These are phyloP conservation scores for Epinotia nisella DNA, from an alignment of 2,888 invertebrate species.

Conservation along the genomic window DNA sequence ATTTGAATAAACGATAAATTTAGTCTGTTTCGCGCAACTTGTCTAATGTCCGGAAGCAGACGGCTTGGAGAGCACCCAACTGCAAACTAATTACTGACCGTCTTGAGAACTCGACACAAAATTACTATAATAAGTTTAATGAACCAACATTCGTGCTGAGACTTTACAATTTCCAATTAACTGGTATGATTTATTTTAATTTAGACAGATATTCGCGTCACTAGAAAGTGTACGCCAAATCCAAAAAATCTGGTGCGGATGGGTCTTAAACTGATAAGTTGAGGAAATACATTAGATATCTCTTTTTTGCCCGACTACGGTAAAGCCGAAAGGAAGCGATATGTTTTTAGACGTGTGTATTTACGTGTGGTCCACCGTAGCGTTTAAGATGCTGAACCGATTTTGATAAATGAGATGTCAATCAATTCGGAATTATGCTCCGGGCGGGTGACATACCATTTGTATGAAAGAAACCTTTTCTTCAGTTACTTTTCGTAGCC, in stretches of 20 bases:
- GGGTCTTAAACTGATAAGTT: neutral
- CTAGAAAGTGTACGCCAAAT: neutral
- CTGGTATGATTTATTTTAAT: neutral
- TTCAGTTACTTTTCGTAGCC: no score
- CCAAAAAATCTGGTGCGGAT: neutral
- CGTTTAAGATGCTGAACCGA: no score
- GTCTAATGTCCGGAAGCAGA: slow-evolving; percentile 12
- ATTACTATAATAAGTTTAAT: slow-evolving; percentile 2
- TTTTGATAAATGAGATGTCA: no score
- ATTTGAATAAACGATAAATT: slow-evolving; percentile 19
- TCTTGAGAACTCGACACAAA: slow-evolving; percentile 8
- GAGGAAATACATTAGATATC: neutral
- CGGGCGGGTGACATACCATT: no score
- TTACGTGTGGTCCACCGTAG: no score
- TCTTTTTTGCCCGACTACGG: neutral
- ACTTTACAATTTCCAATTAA: neutral
- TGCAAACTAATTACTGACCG: slow-evolving; percentile 53
- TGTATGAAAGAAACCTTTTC: no score
- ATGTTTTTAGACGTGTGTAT: no score
- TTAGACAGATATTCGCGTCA: neutral
- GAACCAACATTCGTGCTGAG: neutral
- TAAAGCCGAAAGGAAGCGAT: no score
- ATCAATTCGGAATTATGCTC: no score
- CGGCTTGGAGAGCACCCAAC: slow-evolving; percentile 54
- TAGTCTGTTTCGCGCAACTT: slow-evolving; percentile 12